Percentiles rank a stretch among this genome's conserved stretches.
Evolutionary conservation across 30 jellyfish, hydroid and myxozoan species (phyloP).

Genomic region (Chrysaora quinquecirrha): DNA sequence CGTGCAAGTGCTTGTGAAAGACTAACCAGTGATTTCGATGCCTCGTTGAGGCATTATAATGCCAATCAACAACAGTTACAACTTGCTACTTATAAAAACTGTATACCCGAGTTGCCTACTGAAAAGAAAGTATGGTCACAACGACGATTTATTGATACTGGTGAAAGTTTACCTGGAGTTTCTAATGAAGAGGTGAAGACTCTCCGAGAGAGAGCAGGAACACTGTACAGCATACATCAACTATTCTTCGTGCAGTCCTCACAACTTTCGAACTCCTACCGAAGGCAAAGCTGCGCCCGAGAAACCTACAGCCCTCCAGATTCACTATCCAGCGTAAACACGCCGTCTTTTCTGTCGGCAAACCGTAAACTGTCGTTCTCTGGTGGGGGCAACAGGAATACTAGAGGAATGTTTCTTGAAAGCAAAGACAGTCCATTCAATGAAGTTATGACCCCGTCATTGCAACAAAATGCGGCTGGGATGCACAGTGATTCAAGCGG

Average conservation of each 20-base stretch:
- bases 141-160: neutral
- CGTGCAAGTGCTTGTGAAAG: no score
- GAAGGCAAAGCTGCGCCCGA: no score
- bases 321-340: neutral
- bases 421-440: neutral
- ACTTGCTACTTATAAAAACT: no score
- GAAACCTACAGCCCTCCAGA: neutral
- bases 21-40: no score
- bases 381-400: neutral
- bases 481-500: neutral
- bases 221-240: neutral
- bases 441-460: neutral
- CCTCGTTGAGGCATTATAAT: no score
- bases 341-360: no score
- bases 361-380: neutral
- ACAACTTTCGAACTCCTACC: neutral
- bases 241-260: neutral
- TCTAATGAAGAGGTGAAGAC: neutral
- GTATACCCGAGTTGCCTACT: no score
- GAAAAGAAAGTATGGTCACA: neutral
- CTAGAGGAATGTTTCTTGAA: no score
- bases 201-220: neutral
- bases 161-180: neutral
- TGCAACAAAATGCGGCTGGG: no score
- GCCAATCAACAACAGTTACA: no score